Base-by-base conservation (phyloP, 2,888 invertebrate genomes). In the Ctenicera cuprea region DNA sequence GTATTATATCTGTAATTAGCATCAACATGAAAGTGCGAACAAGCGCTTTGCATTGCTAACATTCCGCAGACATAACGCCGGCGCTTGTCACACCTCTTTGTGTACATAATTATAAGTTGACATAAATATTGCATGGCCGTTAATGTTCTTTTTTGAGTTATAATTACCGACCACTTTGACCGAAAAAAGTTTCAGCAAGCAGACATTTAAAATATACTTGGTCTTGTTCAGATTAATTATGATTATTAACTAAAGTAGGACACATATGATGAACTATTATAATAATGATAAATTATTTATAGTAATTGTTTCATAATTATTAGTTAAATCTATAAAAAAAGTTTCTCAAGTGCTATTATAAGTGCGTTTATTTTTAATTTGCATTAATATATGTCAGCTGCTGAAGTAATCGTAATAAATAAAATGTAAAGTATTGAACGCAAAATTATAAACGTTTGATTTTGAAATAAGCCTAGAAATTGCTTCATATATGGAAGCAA, bases 21-120 rank as follows among this genome's bases (percentile, higher is more conserved):
- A 69, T 41, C 22, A 48, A 50, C 50, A 68, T 68, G 50, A 71
- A 63, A 71, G 68, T 63, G 68, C 75, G 63, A 69, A 75, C 70
- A 76, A 45, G 62, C 61, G 52, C 11, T 54, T 20, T 66, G 72
- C 78, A 78, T 77, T 74, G 77, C 73, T 76, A 50, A 65, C 78
- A 80, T 80, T 79, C 80, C 78, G 71, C 74, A 78, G 78, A 80
- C 78, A 76, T 74, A 76, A 73, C 78, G 80, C 78, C 80, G 80
- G 80, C 80, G 80, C 80, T 80, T 78, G 80, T 80, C 80, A 72
- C 78, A 79, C 78, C 80, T 80, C 77, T 73, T 78, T 76, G 76
- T 74, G 74, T 76, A 76, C 73, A 78, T 79, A 79, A 73, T 72
- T 73, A 78, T 69, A 67, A 72, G 72, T 75, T 75, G 75, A 72